Percentiles rank a stretch among this genome's conserved stretches.
These are phyloP conservation scores for Dysmachus trigonus DNA, from an alignment of 2,888 invertebrate species.

Conservation along the genomic window DNA sequence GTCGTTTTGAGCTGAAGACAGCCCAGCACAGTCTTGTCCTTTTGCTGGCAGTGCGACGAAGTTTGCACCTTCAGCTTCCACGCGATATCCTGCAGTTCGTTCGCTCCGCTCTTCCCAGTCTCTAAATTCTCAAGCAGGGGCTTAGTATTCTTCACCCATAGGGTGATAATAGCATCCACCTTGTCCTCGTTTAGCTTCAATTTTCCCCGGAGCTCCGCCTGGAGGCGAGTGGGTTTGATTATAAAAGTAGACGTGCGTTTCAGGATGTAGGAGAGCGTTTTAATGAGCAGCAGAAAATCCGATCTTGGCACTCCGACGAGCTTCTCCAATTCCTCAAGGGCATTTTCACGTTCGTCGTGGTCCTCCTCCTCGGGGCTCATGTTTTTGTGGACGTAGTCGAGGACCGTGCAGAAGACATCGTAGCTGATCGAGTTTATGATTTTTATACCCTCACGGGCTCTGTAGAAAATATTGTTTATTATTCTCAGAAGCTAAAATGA, in stretches of 20 bases:
- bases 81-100: conserved; percentile 66
- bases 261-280: conserved; percentile 65
- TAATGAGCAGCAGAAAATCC: conserved; percentile 61
- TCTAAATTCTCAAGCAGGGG: conserved; percentile 67
- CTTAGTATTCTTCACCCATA: conserved; percentile 68
- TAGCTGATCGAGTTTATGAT: conserved; percentile 62
- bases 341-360: conserved; percentile 59
- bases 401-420: conserved; percentile 60
- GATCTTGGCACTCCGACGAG: conserved; percentile 60
- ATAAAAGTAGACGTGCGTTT: conserved; percentile 67
- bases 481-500: neutral
- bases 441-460: conserved; percentile 63
- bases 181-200: conserved; percentile 66
- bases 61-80: conserved; percentile 69
- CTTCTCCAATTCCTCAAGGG: conserved; percentile 61
- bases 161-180: conserved; percentile 67
- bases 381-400: conserved; percentile 63
- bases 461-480: conserved; percentile 47
- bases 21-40: conserved; percentile 65
- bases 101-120: conserved; percentile 59
- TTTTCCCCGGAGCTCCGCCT: conserved; percentile 65
- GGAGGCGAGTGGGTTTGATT: conserved; percentile 67
- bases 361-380: conserved; percentile 58
- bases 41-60: conserved; percentile 65
- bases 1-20: conserved; percentile 65